phyloP scores from a whole-genome alignment of 2,113 vertebrate species.

The Etia nguti region DNA sequence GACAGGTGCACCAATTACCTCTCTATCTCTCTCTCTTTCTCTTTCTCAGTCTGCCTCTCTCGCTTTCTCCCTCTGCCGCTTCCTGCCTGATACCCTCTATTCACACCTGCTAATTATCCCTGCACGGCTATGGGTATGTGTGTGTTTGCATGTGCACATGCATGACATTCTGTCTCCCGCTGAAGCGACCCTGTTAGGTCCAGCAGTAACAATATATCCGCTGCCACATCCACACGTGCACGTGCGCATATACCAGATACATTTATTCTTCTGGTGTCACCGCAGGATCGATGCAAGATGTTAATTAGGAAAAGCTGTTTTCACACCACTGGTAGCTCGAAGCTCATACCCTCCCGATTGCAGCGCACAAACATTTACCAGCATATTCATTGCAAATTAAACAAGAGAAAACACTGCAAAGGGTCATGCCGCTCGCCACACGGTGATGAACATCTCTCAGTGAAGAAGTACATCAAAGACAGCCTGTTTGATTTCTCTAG shows the following conservation, averaged over 20 bases:
- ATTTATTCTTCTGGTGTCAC: slow-evolving; percentile 6
- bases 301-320: slow-evolving; percentile 43
- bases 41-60: background rate
- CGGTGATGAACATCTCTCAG: background rate
- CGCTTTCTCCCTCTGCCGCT: background rate
- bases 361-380: background rate
- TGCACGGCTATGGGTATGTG: background rate
- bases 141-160: background rate
- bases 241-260: background rate
- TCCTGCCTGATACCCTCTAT: slow-evolving; percentile 39
- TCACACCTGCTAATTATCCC: slow-evolving; percentile 61
- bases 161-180: slow-evolving; percentile 29
- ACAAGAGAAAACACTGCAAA: background rate
- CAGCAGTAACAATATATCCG: background rate
- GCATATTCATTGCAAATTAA: background rate
- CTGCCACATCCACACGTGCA: background rate
- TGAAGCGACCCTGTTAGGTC: slow-evolving; percentile 25
- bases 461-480: background rate
- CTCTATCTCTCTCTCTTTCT: background rate
- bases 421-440: background rate
- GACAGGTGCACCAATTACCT: slow-evolving; percentile 67
- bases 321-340: background rate
- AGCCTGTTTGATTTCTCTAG: background rate
- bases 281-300: slow-evolving; percentile 9
- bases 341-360: background rate